Percentiles rank a stretch among this genome's conserved stretches.
These are phyloP conservation scores for Hedya salicella DNA, from an alignment of 2,888 invertebrate species.

Conservation along the genomic window DNA sequence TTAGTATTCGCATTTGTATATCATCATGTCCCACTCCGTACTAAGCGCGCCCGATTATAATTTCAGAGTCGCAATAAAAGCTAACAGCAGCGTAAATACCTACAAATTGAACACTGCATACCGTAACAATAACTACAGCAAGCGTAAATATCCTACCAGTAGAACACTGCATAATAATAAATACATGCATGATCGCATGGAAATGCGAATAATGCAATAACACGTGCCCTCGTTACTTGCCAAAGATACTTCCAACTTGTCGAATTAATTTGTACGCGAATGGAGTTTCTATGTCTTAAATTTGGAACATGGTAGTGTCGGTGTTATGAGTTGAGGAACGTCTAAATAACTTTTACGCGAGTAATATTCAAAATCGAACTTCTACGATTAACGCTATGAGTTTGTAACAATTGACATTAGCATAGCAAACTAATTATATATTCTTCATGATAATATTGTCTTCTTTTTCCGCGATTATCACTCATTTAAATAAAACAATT, in stretches of 20 bases:
- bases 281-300: conserved; percentile 34
- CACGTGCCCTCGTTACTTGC: conserved; percentile 34
- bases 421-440: too few relatives aligned
- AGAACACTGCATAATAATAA: conserved; percentile 13
- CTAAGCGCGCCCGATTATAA: conserved; percentile 21
- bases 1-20: conserved; percentile 16
- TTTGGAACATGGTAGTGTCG: conserved; percentile 18
- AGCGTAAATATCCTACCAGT: conserved; percentile 17
- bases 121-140: too few relatives aligned
- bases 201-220: conserved; percentile 30
- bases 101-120: conserved; percentile 5
- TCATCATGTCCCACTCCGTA: conserved; percentile 5
- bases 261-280: conserved; percentile 32
- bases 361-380: not conserved
- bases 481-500: too few relatives aligned
- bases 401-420: not conserved
- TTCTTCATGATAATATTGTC: too few relatives aligned
- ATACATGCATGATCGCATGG: conserved; percentile 23
- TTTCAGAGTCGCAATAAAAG: conserved; percentile 15
- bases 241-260: conserved; percentile 37
- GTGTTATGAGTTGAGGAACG: conserved; percentile 31
- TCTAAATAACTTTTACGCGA: conserved; percentile 26
- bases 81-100: conserved; percentile 32
- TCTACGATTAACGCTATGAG: not conserved
- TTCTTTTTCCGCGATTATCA: too few relatives aligned